Conservation (phyloP, 23 tunicate genomes). For the Ciona savignyi region DNA sequence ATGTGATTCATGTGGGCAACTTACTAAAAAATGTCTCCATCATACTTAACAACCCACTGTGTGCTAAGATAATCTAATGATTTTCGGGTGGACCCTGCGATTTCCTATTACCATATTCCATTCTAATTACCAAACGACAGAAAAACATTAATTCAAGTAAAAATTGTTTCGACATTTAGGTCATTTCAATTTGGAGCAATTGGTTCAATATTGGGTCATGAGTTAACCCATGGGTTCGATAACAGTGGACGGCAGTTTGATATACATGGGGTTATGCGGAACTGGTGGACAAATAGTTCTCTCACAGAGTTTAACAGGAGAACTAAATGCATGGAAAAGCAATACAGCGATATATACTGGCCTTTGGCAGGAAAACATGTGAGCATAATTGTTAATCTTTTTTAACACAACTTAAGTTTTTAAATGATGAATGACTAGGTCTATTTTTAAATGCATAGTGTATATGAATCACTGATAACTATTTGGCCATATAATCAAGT, state of each 20-base stretch:
- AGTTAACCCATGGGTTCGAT: slow-evolving; percentile 93
- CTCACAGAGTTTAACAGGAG: slow-evolving; percentile 45
- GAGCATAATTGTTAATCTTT: slow-evolving; percentile 10
- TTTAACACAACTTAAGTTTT: neutral
- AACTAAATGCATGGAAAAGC: slow-evolving; percentile 47
- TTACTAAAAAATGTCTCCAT: too few species aligned
- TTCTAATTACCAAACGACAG: too few species aligned
- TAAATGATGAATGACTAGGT: neutral
- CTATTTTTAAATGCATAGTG: neutral
- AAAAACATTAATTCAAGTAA: too few species aligned
- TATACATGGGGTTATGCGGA: slow-evolving; percentile 40
- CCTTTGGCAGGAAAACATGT: slow-evolving; percentile 47
- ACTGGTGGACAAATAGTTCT: slow-evolving; percentile 78
- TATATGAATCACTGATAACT: too few species aligned
- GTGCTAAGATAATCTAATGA: too few species aligned
- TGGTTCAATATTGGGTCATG: slow-evolving; percentile 92
- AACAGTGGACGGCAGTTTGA: slow-evolving; percentile 60
- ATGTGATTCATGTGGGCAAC: too few species aligned
- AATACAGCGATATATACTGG: slow-evolving; percentile 44
- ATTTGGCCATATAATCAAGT: too few species aligned
- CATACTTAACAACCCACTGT: too few species aligned
- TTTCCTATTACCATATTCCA: too few species aligned
- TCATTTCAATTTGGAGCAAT: slow-evolving; percentile 75
- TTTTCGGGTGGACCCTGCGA: too few species aligned
- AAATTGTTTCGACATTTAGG: too few species aligned